Evolutionary conservation across 92 coral and sea anemone species (phyloP).

Genomic region (Epizoanthus scotinus): DNA sequence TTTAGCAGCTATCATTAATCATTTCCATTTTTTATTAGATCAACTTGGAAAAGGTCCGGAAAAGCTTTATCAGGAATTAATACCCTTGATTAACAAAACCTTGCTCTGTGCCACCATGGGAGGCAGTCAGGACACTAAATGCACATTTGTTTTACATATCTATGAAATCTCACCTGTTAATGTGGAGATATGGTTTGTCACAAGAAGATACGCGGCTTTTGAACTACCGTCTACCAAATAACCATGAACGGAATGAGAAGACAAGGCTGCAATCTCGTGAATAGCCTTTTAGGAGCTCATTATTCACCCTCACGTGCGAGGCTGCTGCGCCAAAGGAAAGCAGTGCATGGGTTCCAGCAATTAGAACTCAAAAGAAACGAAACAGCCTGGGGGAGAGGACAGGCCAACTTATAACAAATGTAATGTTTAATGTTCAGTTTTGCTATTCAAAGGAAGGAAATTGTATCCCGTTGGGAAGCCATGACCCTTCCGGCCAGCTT

Average conservation of each 20-base stretch:
- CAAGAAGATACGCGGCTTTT: not conserved
- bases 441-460: slow-evolving; percentile 28
- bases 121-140: slow-evolving; percentile 1
- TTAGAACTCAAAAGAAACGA: slow-evolving; percentile 8
- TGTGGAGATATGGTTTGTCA: not conserved
- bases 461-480: slow-evolving; percentile 17
- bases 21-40: not conserved
- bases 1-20: not conserved
- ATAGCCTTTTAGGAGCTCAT: not conserved
- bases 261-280: not conserved
- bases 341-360: slow-evolving; percentile 25
- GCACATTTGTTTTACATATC: slow-evolving; percentile 30
- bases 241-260: slow-evolving; percentile 5
- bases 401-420: not conserved
- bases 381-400: slow-evolving; percentile 28
- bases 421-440: slow-evolving; percentile 17
- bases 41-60: not conserved
- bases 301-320: slow-evolving; percentile 1
- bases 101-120: slow-evolving; percentile 26
- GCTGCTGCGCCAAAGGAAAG: slow-evolving; percentile 26
- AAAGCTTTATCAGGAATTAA: not conserved
- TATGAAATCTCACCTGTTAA: slow-evolving; percentile 27
- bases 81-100: not conserved
- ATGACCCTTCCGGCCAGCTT: slow-evolving; percentile 34
- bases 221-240: not conserved